Base-by-base conservation (phyloP, 2,888 invertebrate genomes). In the Cryptocephalus primarius region DNA sequence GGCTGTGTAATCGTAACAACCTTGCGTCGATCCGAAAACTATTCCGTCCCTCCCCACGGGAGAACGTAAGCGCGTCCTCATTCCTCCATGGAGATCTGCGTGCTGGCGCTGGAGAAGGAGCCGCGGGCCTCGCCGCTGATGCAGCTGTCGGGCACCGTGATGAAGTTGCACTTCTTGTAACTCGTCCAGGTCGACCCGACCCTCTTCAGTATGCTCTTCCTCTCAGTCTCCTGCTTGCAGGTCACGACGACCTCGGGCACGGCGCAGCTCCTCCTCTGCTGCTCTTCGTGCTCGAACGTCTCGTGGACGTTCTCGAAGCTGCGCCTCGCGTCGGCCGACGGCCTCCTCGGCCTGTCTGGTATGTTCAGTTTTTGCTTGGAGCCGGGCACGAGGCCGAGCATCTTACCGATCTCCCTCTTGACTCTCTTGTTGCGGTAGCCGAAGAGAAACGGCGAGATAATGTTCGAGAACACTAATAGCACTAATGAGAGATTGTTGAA, bases 371-470 rank as follows among this genome's bases (percentile, higher is more conserved):
- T 46, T 12, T 43, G 52, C 12, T 46, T 46, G 9, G 49, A 40
- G 9, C 48, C 42, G 2, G 54, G 55, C 14, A 51, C 44, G 12
- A 57, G 40, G 14, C 73, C 72, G 48, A 77, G 72, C 52, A 78
- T 68, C 55, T 71, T 72, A 9, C 72, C 64, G 2, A 78, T 64
- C 55, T 80, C 79, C 9, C 77, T 64, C 55, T 77, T 75, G 2
- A 85, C 79, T 31, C 84, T 74, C 11, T 81, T 75, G 51, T 83
- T 85, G 4, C 88, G 76, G 68, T 86, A 80, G 33, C 86, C 86
- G 66, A 88, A 88, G 42, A 88, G 73, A 61, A 87, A 76, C 12
- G 88, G 88, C 42, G 85, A 85, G 14, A 80, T 74, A 39, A 80
- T 73, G 44, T 79, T 76, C 43, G 83, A 82, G 34, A 78, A 73